These are phyloP conservation scores for Pygmarrhopalites habei DNA, from an alignment of 1,140 invertebrate genomes.

Conservation along the genomic window DNA sequence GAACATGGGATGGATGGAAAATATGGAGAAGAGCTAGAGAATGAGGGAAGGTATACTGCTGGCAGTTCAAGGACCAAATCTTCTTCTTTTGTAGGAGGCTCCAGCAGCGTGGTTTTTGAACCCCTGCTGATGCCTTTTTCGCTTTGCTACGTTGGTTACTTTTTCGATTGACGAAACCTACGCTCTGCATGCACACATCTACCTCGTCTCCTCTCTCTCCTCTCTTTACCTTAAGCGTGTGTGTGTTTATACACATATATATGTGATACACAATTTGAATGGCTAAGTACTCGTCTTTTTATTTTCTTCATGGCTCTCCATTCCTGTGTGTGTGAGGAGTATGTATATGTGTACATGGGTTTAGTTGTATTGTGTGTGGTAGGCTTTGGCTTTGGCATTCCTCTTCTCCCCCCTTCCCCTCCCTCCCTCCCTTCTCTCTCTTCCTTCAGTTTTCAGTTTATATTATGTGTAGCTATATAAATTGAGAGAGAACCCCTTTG, in stretches of 20 bases:
- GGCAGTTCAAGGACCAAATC: constrained; percentile 38
- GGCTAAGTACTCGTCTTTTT: constrained; percentile 1
- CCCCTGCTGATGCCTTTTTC: constrained; percentile 36
- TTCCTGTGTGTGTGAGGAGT: no score
- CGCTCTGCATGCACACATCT: not conserved
- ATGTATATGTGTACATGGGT: no score
- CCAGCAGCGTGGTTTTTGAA: constrained; percentile 33
- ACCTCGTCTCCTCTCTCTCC: not conserved
- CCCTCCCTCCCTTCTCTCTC: not conserved
- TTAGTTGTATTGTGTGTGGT: not conserved
- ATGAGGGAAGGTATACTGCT: constrained; percentile 13
- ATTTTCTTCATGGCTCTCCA: constrained; percentile 10
- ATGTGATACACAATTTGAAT: constrained; percentile 3
- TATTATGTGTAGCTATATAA: no score
- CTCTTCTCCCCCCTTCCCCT: not conserved
- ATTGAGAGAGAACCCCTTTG: constrained; percentile 3
- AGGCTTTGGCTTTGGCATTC: constrained; percentile 2
- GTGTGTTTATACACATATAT: not conserved
- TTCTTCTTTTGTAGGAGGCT: constrained; percentile 27
- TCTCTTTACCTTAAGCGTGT: not conserved
- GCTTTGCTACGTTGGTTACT: constrained; percentile 7
- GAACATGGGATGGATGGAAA: not conserved
- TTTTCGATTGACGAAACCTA: no score
- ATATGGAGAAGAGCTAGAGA: not conserved
- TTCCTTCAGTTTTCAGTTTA: not conserved